These are phyloP conservation scores for Macheiramphus alcinus DNA, from an alignment of 2,113 vertebrate species.

Conservation along the genomic window DNA sequence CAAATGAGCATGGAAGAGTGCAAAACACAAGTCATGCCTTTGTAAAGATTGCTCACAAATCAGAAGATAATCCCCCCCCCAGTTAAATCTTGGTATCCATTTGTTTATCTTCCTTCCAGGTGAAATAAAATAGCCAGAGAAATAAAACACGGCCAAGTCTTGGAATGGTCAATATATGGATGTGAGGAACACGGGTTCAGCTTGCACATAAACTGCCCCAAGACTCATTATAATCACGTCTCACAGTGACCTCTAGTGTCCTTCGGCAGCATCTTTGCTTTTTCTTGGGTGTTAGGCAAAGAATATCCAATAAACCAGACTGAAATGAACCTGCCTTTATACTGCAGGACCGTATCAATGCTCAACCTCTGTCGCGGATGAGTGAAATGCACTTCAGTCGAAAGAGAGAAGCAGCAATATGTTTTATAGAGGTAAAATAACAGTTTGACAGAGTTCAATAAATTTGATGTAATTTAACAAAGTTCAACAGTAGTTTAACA, in stretches of 20 bases:
- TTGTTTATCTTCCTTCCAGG: neutral
- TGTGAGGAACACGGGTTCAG: neutral
- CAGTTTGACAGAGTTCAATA: neutral
- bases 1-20: neutral
- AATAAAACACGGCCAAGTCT: neutral
- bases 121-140: neutral
- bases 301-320: neutral
- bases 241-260: conserved; percentile 30
- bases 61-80: neutral
- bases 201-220: neutral
- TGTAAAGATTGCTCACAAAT: neutral
- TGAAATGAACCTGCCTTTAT: neutral
- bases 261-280: neutral
- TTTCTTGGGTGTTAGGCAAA: neutral
- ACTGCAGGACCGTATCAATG: neutral
- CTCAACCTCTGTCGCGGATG: neutral
- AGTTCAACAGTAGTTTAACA: neutral
- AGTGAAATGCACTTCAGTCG: neutral
- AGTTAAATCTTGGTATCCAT: neutral
- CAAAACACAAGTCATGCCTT: neutral
- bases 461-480: neutral
- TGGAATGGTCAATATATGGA: accelerated
- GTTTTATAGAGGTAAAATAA: neutral
- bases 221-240: neutral
- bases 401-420: neutral